These are phyloP conservation scores for Camptogramma bilineatum DNA, from an alignment of 2,888 invertebrate genomes.

Conservation along the genomic window DNA sequence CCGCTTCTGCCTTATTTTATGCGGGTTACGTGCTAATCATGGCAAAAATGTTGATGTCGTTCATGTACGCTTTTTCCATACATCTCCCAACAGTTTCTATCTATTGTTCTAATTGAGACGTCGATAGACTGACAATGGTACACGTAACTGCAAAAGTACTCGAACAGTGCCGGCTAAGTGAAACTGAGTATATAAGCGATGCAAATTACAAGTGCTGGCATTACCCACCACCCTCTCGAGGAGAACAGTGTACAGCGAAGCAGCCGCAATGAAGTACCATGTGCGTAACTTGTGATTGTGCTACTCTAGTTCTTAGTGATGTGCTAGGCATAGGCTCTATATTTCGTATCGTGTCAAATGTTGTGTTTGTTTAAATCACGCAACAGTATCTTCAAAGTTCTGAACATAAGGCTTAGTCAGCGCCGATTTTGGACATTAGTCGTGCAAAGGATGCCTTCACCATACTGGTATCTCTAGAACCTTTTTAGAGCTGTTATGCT, in stretches of 20 bases:
- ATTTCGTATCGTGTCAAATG: constrained; percentile 41
- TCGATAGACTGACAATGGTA: constrained; percentile 72
- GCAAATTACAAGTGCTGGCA: constrained; percentile 80
- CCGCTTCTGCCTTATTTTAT: constrained; percentile 17
- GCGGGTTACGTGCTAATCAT: constrained; percentile 54
- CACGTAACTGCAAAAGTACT: constrained; percentile 76
- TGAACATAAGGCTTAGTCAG: background rate
- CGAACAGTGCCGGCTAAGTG: constrained; percentile 68
- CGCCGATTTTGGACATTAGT: constrained; percentile 46
- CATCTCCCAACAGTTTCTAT: constrained; percentile 77
- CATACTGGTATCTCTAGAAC: too few species aligned
- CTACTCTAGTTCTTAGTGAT: constrained; percentile 45
- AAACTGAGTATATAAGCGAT: constrained; percentile 84
- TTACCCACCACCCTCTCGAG: constrained; percentile 77
- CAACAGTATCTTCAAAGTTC: background rate
- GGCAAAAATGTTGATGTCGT: constrained; percentile 56
- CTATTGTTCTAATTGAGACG: constrained; percentile 78
- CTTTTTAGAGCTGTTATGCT: too few species aligned
- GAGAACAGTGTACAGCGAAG: constrained; percentile 63
- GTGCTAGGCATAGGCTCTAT: constrained; percentile 33
- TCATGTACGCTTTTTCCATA: constrained; percentile 61
- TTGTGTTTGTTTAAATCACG: constrained; percentile 40
- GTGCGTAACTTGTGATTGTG: constrained; percentile 70
- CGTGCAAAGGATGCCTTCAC: constrained; percentile 24
- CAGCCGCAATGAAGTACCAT: constrained; percentile 75